Base-by-base conservation (phyloP, 2,888 invertebrate species). In the Hybos culiciformis region DNA sequence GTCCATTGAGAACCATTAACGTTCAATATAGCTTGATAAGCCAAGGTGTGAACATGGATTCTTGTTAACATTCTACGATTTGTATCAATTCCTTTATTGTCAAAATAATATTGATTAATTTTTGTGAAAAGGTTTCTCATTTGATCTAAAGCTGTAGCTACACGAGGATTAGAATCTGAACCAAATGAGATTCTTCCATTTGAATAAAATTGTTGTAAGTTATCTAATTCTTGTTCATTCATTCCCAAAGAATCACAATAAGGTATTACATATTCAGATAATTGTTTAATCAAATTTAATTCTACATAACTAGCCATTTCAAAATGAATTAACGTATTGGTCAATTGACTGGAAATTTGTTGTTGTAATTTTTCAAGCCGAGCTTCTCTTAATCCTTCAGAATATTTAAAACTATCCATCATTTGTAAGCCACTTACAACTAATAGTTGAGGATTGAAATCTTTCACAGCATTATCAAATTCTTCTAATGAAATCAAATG, bases 291-390 rank as follows among this genome's bases (percentile, higher is more conserved):
- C 9, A 87, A 66, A 36, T 73, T 70, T 41, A 78, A 69, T 56
- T 88, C 86, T 0, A 80, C 78, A 54, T 83, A 86, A 39, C 86
- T 86, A 5, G 87, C 88, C 82, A 88, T 80, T 63, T 88, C 88
- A 59, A 88, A 88, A 59, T 88, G 87, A 37, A 83, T 71, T 50
- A 77, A 64, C 3, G 83, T 83, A 8, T 70, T 61, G 11, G 55
- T 44, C 1, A 76, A 69, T 50, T 78, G 75, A 9, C 69, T 68
- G 41, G 68, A 65, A 61, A 87, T 76, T 66, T 85, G 79, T 47
- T 74, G 61, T 51, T 73, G 73, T 2, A 87, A 74, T 60, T 77
- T 74, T 20, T 68, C 59, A 41, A 87, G 61, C 51, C 82, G 72
- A 48, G 69, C 70, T 50, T 72, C 70, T 51, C 83, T 72, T 3